Evolutionary conservation across 53 echinoderm and acorn worm species (phyloP).

Genomic region (Echinarachnius parma): DNA sequence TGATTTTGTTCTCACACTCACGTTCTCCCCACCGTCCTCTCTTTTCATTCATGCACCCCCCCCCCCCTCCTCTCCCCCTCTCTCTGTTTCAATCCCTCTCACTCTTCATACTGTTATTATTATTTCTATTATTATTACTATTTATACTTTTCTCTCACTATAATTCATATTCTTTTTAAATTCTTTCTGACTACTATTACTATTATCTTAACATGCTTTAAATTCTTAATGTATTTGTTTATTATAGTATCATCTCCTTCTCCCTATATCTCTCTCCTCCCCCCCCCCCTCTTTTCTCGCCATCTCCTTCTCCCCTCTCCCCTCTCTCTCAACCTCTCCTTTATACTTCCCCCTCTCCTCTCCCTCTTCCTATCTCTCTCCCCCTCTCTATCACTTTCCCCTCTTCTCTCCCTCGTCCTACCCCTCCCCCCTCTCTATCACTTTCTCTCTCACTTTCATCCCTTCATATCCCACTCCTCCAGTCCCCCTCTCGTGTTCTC

Average conservation of each 20-base stretch:
- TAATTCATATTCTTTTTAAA: neutral
- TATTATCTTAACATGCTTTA: too few species aligned
- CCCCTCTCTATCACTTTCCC: neutral
- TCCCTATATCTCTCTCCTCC: neutral
- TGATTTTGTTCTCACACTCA: neutral
- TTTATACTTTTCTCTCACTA: neutral
- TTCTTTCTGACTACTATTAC: too few species aligned
- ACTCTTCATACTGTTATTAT: neutral
- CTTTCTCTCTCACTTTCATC: neutral
- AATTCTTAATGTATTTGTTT: too few species aligned
- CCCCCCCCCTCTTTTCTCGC: neutral
- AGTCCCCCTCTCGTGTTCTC: too few species aligned
- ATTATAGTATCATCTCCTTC: too few species aligned
- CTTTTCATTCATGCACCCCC: neutral
- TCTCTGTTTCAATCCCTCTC: neutral
- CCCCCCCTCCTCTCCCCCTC: constrained; percentile 2
- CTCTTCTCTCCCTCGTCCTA: neutral
- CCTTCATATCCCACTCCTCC: neutral
- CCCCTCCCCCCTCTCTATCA: neutral
- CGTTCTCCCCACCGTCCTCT: neutral
- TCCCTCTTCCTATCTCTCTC: neutral
- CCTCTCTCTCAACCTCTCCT: neutral
- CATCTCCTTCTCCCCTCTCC: neutral
- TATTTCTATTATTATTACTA: too few species aligned
- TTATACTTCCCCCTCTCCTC: neutral